A percentile compares a stretch with the other conserved stretches of the same genome.
These are phyloP conservation scores for Diacarnus erythraeanus DNA, from an alignment of 37 sponge, comb jelly and placozoan genomes.

Conservation along the genomic window DNA sequence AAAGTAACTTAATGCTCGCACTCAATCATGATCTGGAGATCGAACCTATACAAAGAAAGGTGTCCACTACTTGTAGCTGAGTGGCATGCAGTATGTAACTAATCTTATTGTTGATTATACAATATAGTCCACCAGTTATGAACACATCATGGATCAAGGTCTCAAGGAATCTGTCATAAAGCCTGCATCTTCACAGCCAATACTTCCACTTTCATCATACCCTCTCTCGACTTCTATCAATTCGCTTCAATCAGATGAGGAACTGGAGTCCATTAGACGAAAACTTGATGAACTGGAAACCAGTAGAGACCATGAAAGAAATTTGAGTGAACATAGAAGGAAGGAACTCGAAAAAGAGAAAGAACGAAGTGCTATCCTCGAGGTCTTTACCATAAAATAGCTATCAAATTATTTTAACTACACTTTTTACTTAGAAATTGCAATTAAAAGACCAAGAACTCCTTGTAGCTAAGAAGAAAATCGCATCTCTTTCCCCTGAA, in stretches of 20 bases:
- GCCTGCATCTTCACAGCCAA: conserved; percentile 19
- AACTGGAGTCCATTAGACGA: conserved; percentile 46
- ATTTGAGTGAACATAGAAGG: not conserved
- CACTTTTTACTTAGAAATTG: not conserved
- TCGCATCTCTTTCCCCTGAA: not conserved
- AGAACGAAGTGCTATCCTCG: not conserved
- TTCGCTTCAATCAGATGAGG: not conserved
- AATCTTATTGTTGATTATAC: not conserved
- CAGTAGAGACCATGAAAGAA: conserved; percentile 13
- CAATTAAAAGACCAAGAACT: not conserved
- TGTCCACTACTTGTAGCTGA: too few species aligned
- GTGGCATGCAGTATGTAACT: not conserved
- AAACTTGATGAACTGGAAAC: conserved; percentile 36
- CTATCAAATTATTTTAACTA: not conserved
- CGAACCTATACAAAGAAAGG: conserved; percentile 41
- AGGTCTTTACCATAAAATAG: not conserved
- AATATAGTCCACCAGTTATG: conserved; percentile 33
- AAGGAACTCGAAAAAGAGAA: not conserved
- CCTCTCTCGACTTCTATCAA: conserved; percentile 1
- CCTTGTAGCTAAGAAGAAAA: not conserved
- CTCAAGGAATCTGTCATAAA: not conserved
- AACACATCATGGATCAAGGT: conserved; percentile 19
- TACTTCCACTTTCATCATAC: not conserved
- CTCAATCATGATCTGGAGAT: conserved; percentile 59
- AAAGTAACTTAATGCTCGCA: conserved; percentile 44